phyloP scores from a whole-genome alignment of 2,888 invertebrate genomes.

The Caenorhabditis sp. region DNA sequence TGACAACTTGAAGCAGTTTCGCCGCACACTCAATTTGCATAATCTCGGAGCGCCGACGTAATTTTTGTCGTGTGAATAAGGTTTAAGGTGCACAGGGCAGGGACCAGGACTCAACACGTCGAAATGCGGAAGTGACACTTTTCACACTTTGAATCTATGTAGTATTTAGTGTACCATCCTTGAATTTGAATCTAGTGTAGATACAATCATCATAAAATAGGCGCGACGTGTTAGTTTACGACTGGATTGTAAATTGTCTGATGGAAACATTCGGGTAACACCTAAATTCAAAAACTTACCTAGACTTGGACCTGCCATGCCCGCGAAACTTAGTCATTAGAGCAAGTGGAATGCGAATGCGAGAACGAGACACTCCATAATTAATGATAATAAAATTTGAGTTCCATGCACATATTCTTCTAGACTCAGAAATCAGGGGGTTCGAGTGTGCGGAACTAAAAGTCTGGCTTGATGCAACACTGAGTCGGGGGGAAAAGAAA shows the following conservation, averaged over 20 bases:
- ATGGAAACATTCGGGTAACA: too few relatives aligned
- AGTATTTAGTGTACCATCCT: too few relatives aligned
- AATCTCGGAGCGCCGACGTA: not conserved
- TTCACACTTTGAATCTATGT: too few relatives aligned
- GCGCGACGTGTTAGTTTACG: too few relatives aligned
- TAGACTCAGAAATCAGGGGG: not conserved
- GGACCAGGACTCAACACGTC: not conserved
- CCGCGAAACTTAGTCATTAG: not conserved
- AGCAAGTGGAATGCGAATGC: not conserved
- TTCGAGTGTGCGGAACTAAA: too few relatives aligned
- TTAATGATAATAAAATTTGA: constrained; percentile 31
- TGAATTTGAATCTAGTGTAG: too few relatives aligned
- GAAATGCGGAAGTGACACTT: not conserved
- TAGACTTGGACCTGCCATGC: constrained; percentile 26
- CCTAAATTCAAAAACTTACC: constrained; percentile 13
- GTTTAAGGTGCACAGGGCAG: not conserved
- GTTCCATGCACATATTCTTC: constrained; percentile 17
- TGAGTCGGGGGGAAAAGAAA: not conserved
- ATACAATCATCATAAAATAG: too few relatives aligned
- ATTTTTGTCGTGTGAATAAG: not conserved
- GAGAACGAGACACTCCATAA: constrained; percentile 18
- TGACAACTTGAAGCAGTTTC: not conserved
- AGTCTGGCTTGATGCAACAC: too few relatives aligned
- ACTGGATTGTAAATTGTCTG: too few relatives aligned
- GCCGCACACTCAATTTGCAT: not conserved